phyloP scores from a whole-genome alignment of 1,140 invertebrate species.

The Spodoptera litura region DNA sequence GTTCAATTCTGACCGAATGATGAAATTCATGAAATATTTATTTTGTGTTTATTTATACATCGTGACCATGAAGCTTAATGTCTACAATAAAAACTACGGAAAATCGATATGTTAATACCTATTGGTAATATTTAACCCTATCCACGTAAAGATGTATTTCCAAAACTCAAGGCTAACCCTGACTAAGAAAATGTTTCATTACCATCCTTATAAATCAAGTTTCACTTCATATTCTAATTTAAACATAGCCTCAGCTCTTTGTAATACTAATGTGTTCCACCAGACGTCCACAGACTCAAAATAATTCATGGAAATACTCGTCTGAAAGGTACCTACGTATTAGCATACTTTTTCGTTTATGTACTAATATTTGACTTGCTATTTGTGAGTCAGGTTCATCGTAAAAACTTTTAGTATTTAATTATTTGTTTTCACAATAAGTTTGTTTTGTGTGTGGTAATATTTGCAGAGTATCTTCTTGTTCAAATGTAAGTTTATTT shows the following conservation, averaged over 20 bases:
- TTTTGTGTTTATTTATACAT: no score
- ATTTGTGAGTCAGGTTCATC: not conserved
- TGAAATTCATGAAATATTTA: no score
- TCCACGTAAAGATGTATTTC: no score
- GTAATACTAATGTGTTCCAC: slow-evolving; percentile 27
- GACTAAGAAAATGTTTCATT: not conserved
- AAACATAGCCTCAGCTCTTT: slow-evolving; percentile 18
- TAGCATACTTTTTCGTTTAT: slow-evolving; percentile 17
- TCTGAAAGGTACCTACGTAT: slow-evolving; percentile 11
- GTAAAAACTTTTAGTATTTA: slow-evolving; percentile 16
- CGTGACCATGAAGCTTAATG: not conserved
- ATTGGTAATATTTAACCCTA: no score
- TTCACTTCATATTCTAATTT: slow-evolving; percentile 18
- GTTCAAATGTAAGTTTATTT: no score
- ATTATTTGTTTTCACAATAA: slow-evolving; percentile 20
- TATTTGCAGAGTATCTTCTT: no score
- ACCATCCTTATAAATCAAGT: not conserved
- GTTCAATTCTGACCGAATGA: no score
- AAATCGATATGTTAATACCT: not conserved
- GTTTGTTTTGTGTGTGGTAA: not conserved
- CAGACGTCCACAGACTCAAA: slow-evolving; percentile 6
- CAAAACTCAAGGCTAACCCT: not conserved
- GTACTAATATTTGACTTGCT: slow-evolving; percentile 1
- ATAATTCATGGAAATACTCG: slow-evolving; percentile 10
- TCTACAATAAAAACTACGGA: not conserved